Base-by-base conservation (phyloP, 2,113 vertebrate genomes). In the Aegotheles bennettii region DNA sequence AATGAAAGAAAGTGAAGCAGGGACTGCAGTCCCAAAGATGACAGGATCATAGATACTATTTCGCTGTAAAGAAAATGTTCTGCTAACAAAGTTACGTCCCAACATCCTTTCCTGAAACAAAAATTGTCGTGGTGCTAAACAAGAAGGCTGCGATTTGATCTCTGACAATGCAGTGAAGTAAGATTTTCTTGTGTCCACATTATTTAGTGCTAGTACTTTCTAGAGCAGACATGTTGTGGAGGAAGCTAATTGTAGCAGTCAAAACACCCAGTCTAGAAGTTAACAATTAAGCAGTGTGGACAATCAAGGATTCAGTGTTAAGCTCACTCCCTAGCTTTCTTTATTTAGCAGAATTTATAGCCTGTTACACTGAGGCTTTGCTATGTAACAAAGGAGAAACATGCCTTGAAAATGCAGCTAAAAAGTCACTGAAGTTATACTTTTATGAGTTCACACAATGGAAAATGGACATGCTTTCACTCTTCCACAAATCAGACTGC, bases 291-390 rank as follows among this genome's bases (percentile, higher is more conserved):
- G 82, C 82, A 79, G 85, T 76, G 78, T 28, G 85, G 92, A 95
- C 92, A 87, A 95, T 76, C 84, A 94, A 90, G 65, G 57, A 95
- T 94, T 90, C 92, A 90, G 75, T 23, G 74, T 93, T 93, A 95
- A 93, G 40, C 74, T 93, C 81, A 79, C 82, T 94, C 85, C 61
- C 85, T 79, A 73, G 91, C 80, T 91, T 84, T 95, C 91, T 93
- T 92, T 94, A 91, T 93, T 94, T 91, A 87, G 82, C 59, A 90
- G 91, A 95, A 95, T 96, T 95, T 96, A 96, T 89, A 69, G 81
- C 53, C 91, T 94, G 87, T 95, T 95, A 95, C 73, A 73, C 2
- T 42, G 61, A 93, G 65, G 77, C 70, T 97, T 90, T 93, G 79
- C 87, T 75, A 50, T 87, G 42, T 93, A 95, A 93, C 94, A 94